A percentile compares a stretch with the other conserved stretches of the same genome.
phyloP scores from a whole-genome alignment of 2,113 vertebrate species.

The Galbula dea region DNA sequence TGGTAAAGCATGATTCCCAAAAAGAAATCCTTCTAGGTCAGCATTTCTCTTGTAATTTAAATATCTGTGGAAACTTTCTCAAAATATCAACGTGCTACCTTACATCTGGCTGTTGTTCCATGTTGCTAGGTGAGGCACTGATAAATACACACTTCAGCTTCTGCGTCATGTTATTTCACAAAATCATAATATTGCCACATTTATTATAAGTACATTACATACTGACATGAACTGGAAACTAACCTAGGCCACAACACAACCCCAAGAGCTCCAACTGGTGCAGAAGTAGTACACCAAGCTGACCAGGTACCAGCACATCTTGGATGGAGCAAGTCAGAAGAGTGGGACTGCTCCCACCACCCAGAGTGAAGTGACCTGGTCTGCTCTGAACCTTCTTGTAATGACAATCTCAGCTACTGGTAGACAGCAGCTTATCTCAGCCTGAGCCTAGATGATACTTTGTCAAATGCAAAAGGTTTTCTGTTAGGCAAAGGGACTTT shows the following conservation, averaged over 20 bases:
- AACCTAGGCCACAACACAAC: neutral
- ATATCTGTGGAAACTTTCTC: neutral
- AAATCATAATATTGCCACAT: neutral
- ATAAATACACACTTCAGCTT: neutral
- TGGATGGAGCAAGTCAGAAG: accelerated
- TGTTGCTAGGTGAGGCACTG: neutral
- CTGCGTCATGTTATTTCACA: neutral
- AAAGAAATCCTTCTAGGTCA: neutral
- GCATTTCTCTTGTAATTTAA: neutral
- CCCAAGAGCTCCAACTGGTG: accelerated
- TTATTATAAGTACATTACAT: neutral
- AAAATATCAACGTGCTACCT: neutral
- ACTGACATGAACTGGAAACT: neutral
- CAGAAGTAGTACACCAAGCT: accelerated
- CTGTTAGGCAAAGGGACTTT: neutral
- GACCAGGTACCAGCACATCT: accelerated
- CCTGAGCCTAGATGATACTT: neutral
- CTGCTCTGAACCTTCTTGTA: accelerated
- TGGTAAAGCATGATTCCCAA: neutral
- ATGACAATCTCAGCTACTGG: accelerated
- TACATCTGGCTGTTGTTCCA: neutral
- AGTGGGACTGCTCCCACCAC: neutral
- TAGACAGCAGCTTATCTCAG: neutral
- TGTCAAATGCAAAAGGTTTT: accelerated
- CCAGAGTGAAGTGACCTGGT: accelerated